A percentile compares a stretch with the other conserved stretches of the same genome.
phyloP scores from a whole-genome alignment of 92 coral and sea anemone species.

The Pocillopora meandrina region DNA sequence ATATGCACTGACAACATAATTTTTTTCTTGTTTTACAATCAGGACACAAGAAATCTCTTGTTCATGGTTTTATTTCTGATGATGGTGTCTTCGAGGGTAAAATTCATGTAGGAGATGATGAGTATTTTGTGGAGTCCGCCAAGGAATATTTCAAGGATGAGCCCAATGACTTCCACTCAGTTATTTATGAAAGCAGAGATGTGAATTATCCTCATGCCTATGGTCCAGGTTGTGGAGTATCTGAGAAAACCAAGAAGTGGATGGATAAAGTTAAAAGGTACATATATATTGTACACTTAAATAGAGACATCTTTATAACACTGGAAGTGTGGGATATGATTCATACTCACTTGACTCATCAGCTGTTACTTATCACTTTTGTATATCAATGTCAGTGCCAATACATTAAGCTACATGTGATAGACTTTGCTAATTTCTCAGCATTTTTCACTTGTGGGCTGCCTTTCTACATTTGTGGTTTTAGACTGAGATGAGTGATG shows the following conservation, averaged over 20 bases:
- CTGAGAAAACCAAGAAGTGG: slow-evolving; percentile 79
- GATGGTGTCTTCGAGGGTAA: slow-evolving; percentile 94
- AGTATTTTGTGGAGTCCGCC: slow-evolving; percentile 83
- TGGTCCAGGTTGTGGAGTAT: slow-evolving; percentile 80
- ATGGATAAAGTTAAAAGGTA: slow-evolving; percentile 73
- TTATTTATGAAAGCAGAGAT: slow-evolving; percentile 79
- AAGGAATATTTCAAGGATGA: slow-evolving; percentile 75
- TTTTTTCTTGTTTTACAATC: not conserved
- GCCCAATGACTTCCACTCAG: slow-evolving; percentile 82
- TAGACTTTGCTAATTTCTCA: too few species aligned
- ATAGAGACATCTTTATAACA: too few species aligned
- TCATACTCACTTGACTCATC: too few species aligned
- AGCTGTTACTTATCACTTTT: too few species aligned
- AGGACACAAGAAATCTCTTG: slow-evolving; percentile 75
- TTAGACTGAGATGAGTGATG: not conserved
- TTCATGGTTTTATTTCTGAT: slow-evolving; percentile 85
- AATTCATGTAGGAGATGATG: slow-evolving; percentile 78
- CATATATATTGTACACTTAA: not conserved
- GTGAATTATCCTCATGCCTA: slow-evolving; percentile 81
- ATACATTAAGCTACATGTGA: too few species aligned
- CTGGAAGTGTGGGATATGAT: too few species aligned
- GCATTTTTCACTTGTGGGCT: too few species aligned
- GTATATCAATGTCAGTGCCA: too few species aligned
- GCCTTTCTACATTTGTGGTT: too few species aligned
- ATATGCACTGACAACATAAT: not conserved